phyloP scores from a whole-genome alignment of 2,888 invertebrate species.

The Koerneria pararmatus region DNA sequence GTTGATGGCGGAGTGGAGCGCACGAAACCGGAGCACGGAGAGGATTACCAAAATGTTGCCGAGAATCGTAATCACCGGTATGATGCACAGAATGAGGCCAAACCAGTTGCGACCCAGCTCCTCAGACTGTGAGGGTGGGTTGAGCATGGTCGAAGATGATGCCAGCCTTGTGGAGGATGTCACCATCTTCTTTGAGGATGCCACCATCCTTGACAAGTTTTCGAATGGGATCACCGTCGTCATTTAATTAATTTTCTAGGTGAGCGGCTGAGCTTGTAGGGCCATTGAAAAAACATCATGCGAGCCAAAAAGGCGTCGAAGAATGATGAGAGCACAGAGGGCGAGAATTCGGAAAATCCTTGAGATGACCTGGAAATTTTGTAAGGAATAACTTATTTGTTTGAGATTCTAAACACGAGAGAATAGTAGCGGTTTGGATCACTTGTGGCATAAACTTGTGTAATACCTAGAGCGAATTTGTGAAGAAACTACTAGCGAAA shows the following conservation, averaged over 20 bases:
- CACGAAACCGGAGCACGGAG: slow-evolving; percentile 54
- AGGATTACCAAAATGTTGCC: slow-evolving; percentile 56
- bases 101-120: slow-evolving; percentile 14
- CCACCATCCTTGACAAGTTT: background rate
- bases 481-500: too few species aligned
- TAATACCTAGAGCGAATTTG: too few species aligned
- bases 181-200: background rate
- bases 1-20: slow-evolving; percentile 90
- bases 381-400: too few species aligned
- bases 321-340: background rate
- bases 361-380: background rate
- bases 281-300: background rate
- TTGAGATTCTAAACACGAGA: too few species aligned
- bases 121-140: background rate
- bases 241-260: too few species aligned
- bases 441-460: too few species aligned
- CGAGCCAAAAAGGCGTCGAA: background rate
- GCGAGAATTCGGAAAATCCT: background rate
- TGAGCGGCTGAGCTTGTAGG: background rate
- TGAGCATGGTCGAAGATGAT: background rate
- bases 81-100: slow-evolving; percentile 41
- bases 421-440: too few species aligned
- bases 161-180: background rate
- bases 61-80: slow-evolving; percentile 50
- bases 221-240: background rate